Percentiles rank a stretch among this genome's conserved stretches.
These are phyloP conservation scores for Taenaris catops DNA, from an alignment of 2,888 invertebrate species.

Conservation along the genomic window DNA sequence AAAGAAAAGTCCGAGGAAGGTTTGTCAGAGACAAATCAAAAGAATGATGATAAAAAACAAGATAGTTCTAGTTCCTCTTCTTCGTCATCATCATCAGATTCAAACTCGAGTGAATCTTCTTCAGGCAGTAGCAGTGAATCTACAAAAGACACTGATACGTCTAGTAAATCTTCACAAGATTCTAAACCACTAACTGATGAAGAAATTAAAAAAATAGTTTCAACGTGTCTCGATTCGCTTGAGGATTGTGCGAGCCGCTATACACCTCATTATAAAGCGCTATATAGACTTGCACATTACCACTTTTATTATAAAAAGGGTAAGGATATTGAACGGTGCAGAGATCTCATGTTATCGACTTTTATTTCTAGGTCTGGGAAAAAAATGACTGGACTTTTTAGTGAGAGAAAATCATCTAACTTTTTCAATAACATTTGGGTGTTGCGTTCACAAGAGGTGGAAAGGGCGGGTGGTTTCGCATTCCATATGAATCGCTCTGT, in stretches of 20 bases:
- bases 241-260: slow-evolving; percentile 92
- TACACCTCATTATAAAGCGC: slow-evolving; percentile 95
- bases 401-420: slow-evolving; percentile 90
- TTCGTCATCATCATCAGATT: slow-evolving; percentile 67
- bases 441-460: slow-evolving; percentile 93
- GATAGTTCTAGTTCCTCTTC: slow-evolving; percentile 59
- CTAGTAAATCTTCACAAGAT: slow-evolving; percentile 57
- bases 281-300: slow-evolving; percentile 92
- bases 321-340: slow-evolving; percentile 84
- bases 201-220: slow-evolving; percentile 81
- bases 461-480: slow-evolving; percentile 94
- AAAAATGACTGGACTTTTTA: slow-evolving; percentile 89
- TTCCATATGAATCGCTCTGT: slow-evolving; percentile 94
- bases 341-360: slow-evolving; percentile 84
- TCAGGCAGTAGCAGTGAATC: slow-evolving; percentile 75
- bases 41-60: slow-evolving; percentile 41
- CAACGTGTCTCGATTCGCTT: slow-evolving; percentile 86
- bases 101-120: slow-evolving; percentile 79
- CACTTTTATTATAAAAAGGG: slow-evolving; percentile 86
- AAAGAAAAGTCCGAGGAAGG: slow-evolving; percentile 26
- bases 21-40: slow-evolving; percentile 26
- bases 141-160: slow-evolving; percentile 71
- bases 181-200: slow-evolving; percentile 63
- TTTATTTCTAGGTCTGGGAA: slow-evolving; percentile 83
- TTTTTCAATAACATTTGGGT: slow-evolving; percentile 97